Percentiles rank a stretch among this genome's conserved stretches.
phyloP scores from a whole-genome alignment of 1,140 invertebrate species.

The Drosophila bifasciata region DNA sequence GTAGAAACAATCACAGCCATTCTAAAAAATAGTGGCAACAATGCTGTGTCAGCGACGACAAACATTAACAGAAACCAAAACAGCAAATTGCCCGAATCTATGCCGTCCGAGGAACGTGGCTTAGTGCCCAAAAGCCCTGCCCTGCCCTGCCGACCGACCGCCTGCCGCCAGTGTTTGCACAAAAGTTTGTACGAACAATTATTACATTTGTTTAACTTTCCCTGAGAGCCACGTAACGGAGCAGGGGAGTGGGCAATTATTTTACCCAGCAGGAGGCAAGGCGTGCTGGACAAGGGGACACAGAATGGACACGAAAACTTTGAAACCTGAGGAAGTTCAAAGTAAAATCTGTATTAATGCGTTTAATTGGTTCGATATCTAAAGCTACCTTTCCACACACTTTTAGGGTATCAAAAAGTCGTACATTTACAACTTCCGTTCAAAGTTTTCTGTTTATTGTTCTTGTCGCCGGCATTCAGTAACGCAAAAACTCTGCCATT shows the following conservation, averaged over 20 bases:
- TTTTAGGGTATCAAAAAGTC: conserved; percentile 4
- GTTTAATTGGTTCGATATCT: too few relatives aligned
- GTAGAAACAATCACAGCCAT: conserved; percentile 69
- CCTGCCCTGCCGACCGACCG: conserved; percentile 18
- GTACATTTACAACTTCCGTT: background rate
- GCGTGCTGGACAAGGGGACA: background rate
- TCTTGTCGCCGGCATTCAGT: conserved; percentile 42
- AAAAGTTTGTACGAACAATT: conserved; percentile 78
- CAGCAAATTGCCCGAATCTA: conserved; percentile 77
- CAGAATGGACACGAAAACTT: background rate
- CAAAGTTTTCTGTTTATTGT: conserved; percentile 40
- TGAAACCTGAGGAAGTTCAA: too few relatives aligned
- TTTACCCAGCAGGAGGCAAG: background rate
- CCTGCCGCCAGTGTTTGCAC: conserved; percentile 66
- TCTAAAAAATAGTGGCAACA: conserved; percentile 68
- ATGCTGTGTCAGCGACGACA: conserved; percentile 54
- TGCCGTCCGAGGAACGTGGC: conserved; percentile 42
- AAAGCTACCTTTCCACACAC: background rate
- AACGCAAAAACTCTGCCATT: conserved; percentile 7
- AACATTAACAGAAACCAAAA: conserved; percentile 52
- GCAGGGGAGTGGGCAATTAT: conserved; percentile 50
- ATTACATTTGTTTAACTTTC: conserved; percentile 81
- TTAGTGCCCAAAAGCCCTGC: conserved; percentile 41
- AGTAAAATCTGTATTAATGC: too few relatives aligned
- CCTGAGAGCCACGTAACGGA: conserved; percentile 10